phyloP scores from a whole-genome alignment of 35 echinoderm and acorn worm genomes.

The Stichopus chloronotus region DNA sequence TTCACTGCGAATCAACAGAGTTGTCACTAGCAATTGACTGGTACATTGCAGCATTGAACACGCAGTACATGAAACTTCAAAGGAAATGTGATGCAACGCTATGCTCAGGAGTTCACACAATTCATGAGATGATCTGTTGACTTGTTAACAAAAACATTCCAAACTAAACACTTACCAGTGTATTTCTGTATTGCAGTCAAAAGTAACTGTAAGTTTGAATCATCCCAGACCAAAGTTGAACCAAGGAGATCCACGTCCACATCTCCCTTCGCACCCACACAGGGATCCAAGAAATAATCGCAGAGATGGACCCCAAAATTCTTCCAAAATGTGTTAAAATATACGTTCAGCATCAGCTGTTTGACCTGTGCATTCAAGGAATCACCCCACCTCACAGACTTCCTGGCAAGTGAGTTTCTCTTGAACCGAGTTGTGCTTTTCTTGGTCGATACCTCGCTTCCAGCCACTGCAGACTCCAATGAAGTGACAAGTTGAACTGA shows the following conservation, averaged over 20 bases:
- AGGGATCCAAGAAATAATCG: constrained; percentile 62
- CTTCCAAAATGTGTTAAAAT: constrained; percentile 79
- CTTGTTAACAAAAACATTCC: no score
- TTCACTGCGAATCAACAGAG: no score
- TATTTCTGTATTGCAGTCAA: constrained; percentile 45
- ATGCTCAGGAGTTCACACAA: no score
- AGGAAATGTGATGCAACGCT: no score
- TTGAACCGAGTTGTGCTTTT: constrained; percentile 51
- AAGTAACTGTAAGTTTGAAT: constrained; percentile 24
- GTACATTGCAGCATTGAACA: no score
- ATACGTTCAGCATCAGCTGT: constrained; percentile 62
- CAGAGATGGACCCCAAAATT: constrained; percentile 63
- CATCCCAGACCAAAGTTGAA: constrained; percentile 68
- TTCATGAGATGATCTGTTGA: no score
- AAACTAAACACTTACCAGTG: constrained; percentile 19
- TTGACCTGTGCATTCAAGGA: constrained; percentile 71
- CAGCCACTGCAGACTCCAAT: background rate
- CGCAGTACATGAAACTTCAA: no score
- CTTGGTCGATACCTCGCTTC: background rate
- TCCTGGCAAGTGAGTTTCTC: constrained; percentile 56
- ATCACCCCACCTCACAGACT: constrained; percentile 91
- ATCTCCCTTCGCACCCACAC: constrained; percentile 45
- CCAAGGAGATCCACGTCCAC: constrained; percentile 65
- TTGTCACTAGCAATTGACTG: no score
- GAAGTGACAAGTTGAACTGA: constrained; percentile 39